phyloP scores from a whole-genome alignment of 2,888 invertebrate genomes.

The Andrena praecox region DNA sequence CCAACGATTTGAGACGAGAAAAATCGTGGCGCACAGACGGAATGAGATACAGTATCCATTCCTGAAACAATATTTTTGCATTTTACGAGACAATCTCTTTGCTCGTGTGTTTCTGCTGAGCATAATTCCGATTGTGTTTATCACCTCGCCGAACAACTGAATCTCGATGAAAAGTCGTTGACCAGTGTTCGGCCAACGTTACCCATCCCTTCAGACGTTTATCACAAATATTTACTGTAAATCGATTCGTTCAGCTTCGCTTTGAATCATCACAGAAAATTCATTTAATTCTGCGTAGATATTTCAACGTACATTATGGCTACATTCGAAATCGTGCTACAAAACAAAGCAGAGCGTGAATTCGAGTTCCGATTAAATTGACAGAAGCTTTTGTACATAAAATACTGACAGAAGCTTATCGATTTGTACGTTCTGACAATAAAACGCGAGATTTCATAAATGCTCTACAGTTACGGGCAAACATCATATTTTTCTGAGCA shows the following conservation, averaged over 20 bases:
- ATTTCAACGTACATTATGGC: too few relatives aligned
- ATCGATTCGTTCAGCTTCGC: too few relatives aligned
- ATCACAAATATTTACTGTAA: too few relatives aligned
- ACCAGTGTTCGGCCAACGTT: neutral
- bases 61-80: constrained; percentile 44
- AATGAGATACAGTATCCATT: constrained; percentile 30
- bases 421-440: neutral
- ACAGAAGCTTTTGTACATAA: neutral
- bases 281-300: too few relatives aligned
- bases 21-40: constrained; percentile 37
- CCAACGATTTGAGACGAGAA: constrained; percentile 48
- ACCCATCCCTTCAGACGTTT: neutral
- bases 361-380: neutral
- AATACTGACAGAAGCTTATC: neutral
- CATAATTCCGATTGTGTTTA: neutral
- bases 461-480: too few relatives aligned
- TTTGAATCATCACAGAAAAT: too few relatives aligned
- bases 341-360: neutral
- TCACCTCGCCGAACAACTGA: neutral
- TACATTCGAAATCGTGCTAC: too few relatives aligned
- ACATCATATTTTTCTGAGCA: too few relatives aligned
- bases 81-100: constrained; percentile 44
- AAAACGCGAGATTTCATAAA: neutral
- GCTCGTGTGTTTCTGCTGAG: neutral
- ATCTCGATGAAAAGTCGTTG: neutral